Evolutionary conservation across 2,888 invertebrate species (phyloP).

Genomic region (Eucriotettix oculatus): DNA sequence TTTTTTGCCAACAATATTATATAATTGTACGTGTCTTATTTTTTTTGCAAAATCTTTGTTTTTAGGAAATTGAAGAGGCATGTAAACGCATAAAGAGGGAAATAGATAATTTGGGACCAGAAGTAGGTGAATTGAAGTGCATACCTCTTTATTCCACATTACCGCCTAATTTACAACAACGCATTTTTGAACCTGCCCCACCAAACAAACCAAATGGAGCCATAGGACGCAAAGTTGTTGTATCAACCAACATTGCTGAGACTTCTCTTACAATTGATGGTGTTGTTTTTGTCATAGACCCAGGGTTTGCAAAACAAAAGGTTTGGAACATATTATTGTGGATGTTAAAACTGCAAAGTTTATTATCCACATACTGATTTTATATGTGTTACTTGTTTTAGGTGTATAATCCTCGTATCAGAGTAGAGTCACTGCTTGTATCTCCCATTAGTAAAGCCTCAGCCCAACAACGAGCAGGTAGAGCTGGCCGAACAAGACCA

Average conservation of each 20-base stretch:
- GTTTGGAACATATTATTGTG: conserved; percentile 25
- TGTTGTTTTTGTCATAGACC: conserved; percentile 98
- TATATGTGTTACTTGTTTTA: conserved; percentile 16
- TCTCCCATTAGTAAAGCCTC: conserved; percentile 98
- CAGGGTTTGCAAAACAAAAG: conserved; percentile 98
- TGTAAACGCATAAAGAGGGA: conserved; percentile 94
- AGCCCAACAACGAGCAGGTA: conserved; percentile 93
- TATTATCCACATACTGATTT: background rate
- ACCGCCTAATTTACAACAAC: conserved; percentile 90
- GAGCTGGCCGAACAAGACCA: conserved; percentile 94
- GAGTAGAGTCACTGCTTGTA: conserved; percentile 93
- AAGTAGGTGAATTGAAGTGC: conserved; percentile 93
- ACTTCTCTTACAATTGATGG: conserved; percentile 98
- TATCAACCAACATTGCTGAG: conserved; percentile 98
- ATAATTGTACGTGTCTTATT: background rate
- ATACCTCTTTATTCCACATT: conserved; percentile 97
- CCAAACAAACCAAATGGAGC: conserved; percentile 78
- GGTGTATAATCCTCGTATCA: conserved; percentile 73
- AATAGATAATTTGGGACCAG: conserved; percentile 88
- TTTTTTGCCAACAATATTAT: too few relatives aligned
- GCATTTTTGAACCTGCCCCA: conserved; percentile 95
- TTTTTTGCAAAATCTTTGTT: conserved; percentile 4
- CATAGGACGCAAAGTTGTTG: conserved; percentile 84
- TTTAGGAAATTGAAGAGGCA: conserved; percentile 88
- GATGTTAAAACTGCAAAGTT: background rate